Evolutionary conservation across 2,888 invertebrate species (phyloP), one percentile per base, ranked within the genome.

Genomic region (Eupelmus urozonus): DNA sequence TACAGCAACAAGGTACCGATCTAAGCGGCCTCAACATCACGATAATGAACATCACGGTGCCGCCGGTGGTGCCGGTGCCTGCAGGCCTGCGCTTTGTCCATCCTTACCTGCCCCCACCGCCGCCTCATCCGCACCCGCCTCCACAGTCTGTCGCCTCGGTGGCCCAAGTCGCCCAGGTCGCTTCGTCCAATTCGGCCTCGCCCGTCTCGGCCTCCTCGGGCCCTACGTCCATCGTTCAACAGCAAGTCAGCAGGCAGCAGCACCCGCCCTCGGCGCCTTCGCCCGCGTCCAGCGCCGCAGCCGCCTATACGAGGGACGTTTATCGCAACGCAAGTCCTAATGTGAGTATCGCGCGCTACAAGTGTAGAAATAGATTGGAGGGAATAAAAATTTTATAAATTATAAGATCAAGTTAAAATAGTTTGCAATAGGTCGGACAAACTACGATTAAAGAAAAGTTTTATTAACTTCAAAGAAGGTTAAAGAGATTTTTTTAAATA

Each of bases 31-130:
- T 77, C 16, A 80, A 80, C 78, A 81, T 81, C 42, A 81, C 80
- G 45, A 79, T 81, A 74, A 81, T 81, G 81, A 81, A 81, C 70
- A 81, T 81, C 57, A 81, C 79, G 55, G 79, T 79, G 40, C 81
- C 81, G 25, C 81, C 91, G 89, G 60, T 92, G 88, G 85, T 92
- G 90, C 73, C 91, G 87, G 81, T 92, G 91, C 85, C 91, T 89
- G 81, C 86, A 63, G 86, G 87, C 69, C 85, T 89, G 45, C 87
- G 89, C 70, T 89, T 88, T 84, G 88, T 88, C 18, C 89, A 89
- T 83, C 85, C 89, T 49, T 89, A 89, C 80, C 85, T 87, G 71
- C 87, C 87, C 89, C 91, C 84, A 75, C 87, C 87, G 69, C 86
- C 85, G 69, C 91, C 77, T 90, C 87, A 79, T 40, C 70, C 78